Evolutionary conservation across 1,140 invertebrate genomes (phyloP), one percentile per base, ranked within the genome.

Genomic region (Rhagoletis zephyria): DNA sequence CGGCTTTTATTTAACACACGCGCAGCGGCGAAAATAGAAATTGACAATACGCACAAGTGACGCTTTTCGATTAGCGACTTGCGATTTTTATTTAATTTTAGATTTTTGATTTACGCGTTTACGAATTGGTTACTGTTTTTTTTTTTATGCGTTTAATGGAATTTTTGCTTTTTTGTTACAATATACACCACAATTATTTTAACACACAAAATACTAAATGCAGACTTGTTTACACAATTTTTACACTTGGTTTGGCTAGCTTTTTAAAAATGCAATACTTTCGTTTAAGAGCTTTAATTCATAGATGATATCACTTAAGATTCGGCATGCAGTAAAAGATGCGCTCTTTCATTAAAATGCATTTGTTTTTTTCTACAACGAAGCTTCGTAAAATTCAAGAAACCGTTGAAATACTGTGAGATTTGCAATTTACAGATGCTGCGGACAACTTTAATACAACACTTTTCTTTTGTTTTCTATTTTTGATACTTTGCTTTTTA

Each of bases 1-100:
- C 89, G 91, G 90, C 90, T 90, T 92, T 92, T 89, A 87, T 88
- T 92, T 89, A 88, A 89, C 89, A 91, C 77, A 42, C 56, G 16
- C 61, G 74, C 70, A 64, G 42, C n/a, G 48, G 48, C 74, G 2
- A 81, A 30, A 56, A 81, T 56, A 56, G 14, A 81, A 81, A 30
- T 59, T 16, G 30, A 67, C 30, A 64, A 16, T 56, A 56, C 4
- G n/a, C 48, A 59, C 48, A 30, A 56, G 51, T 56, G 3, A 16
- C 14, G 7, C 16, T 81, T 51, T 59, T 5, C 48, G 48, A 56
- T 81, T 19, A 9, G 2, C 48, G n/a, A 56, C 14, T 48, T 42
- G 67, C 14, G n/a, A 7, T 81, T 51, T 81, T 81, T 74, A 2
- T 12, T n/a, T 48, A 6, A 7, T 74, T 63, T 63, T 63, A 4